These are phyloP conservation scores for Girardinus metallicus DNA, from an alignment of 2,797 vertebrate species.

Conservation along the genomic window DNA sequence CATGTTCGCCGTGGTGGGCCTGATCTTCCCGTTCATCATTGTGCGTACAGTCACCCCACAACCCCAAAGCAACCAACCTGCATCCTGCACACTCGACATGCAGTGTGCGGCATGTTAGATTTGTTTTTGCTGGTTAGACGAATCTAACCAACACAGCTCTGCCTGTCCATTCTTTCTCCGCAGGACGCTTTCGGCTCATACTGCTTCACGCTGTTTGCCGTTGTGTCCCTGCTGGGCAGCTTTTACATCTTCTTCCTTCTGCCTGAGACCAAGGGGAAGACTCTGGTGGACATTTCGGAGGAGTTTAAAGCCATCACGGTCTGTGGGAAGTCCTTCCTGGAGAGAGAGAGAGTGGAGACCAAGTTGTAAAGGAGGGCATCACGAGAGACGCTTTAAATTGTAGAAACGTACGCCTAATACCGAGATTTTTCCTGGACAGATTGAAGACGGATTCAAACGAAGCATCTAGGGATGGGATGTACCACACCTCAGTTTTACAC, in stretches of 20 bases:
- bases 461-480: not conserved
- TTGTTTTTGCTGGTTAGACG: too few relatives aligned
- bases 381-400: not conserved
- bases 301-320: conserved; percentile 72
- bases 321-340: conserved; percentile 53
- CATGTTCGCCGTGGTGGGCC: conserved; percentile 65
- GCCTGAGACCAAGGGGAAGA: conserved; percentile 83
- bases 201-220: conserved; percentile 74
- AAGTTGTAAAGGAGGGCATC: conserved; percentile 61
- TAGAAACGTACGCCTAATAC: not conserved
- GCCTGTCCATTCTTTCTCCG: conserved; percentile 1
- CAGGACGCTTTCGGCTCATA: conserved; percentile 66
- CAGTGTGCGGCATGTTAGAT: too few relatives aligned
- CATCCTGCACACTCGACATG: not conserved
- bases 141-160: conserved; percentile 1
- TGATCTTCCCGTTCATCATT: conserved; percentile 85
- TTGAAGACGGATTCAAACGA: not conserved
- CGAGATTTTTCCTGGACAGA: not conserved
- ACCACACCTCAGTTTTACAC: not conserved
- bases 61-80: not conserved
- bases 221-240: conserved; percentile 58
- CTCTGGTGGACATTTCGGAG: conserved; percentile 73
- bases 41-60: conserved; percentile 71
- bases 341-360: conserved; percentile 53
- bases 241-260: conserved; percentile 74